phyloP scores from a whole-genome alignment of 2,113 vertebrate genomes.

The Hippocampus barbouri region DNA sequence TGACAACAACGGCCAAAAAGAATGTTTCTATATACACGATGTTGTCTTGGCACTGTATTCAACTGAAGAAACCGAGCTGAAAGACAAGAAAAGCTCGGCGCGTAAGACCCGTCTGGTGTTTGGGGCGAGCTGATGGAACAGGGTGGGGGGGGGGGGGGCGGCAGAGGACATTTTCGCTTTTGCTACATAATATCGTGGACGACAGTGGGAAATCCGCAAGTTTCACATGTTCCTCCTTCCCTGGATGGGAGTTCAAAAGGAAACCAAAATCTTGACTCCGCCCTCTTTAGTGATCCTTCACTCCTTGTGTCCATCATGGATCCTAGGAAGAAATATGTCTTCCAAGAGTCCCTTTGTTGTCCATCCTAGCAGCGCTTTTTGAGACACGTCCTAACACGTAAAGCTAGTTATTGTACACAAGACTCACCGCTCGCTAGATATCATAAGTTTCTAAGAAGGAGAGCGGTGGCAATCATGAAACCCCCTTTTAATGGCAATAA shows the following conservation, averaged over 20 bases:
- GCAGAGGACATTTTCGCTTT: slow-evolving; percentile 30
- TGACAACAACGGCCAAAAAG: slow-evolving; percentile 23
- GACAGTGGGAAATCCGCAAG: slow-evolving; percentile 6
- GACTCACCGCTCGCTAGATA: slow-evolving; percentile 51
- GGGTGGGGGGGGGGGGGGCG: neutral
- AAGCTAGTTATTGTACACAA: slow-evolving; percentile 51
- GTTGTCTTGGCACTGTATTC: slow-evolving; percentile 56
- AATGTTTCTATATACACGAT: slow-evolving; percentile 55
- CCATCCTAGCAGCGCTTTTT: slow-evolving; percentile 68
- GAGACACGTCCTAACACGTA: slow-evolving; percentile 48
- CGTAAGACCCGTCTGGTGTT: slow-evolving; percentile 49
- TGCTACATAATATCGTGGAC: slow-evolving; percentile 70
- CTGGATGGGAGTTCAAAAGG: slow-evolving; percentile 31
- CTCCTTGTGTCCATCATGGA: slow-evolving; percentile 41
- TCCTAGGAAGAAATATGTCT: slow-evolving; percentile 48
- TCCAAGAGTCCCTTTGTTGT: slow-evolving; percentile 53
- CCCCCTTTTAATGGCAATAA: slow-evolving; percentile 59
- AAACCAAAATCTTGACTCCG: slow-evolving; percentile 36
- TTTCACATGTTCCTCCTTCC: slow-evolving; percentile 12
- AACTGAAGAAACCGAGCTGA: slow-evolving; percentile 40
- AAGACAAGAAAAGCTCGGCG: slow-evolving; percentile 44
- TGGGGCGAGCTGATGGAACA: slow-evolving; percentile 22
- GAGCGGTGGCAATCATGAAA: slow-evolving; percentile 54
- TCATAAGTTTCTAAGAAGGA: slow-evolving; percentile 59
- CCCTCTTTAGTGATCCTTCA: slow-evolving; percentile 7